Evolutionary conservation across 92 coral and sea anemone genomes (phyloP).

Genomic region (Bergia sp.): DNA sequence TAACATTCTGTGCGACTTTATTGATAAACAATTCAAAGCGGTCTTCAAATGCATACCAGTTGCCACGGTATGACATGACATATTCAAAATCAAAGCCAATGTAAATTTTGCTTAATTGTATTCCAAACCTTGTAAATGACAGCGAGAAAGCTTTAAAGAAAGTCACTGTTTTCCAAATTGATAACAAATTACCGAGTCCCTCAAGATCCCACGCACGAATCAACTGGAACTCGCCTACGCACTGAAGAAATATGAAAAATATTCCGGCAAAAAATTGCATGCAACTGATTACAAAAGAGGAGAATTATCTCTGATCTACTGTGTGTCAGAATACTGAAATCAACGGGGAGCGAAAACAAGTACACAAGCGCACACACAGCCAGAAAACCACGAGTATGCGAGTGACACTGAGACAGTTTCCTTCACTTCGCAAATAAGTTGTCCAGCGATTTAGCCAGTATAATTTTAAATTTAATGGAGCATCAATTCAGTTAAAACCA

Average conservation of each 20-base stretch:
- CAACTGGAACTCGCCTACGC: slow-evolving; percentile 23
- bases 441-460: background rate
- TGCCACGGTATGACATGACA: slow-evolving; percentile 19
- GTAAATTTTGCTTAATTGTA: slow-evolving; percentile 23
- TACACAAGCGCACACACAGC: background rate
- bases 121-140: slow-evolving; percentile 24
- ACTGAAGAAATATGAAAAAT: background rate
- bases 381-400: background rate
- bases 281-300: background rate
- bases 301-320: background rate
- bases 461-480: background rate
- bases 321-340: background rate
- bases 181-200: background rate
- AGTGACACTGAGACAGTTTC: background rate
- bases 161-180: background rate
- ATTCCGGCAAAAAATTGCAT: background rate
- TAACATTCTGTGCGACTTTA: background rate
- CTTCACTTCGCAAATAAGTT: background rate
- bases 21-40: slow-evolving; percentile 14
- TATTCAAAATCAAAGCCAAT: slow-evolving; percentile 13
- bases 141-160: background rate
- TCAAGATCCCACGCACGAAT: slow-evolving; percentile 25
- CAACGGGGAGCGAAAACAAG: background rate
- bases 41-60: slow-evolving; percentile 21
- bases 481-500: slow-evolving; percentile 3